Percentiles rank a stretch among this genome's conserved stretches.
phyloP scores from a whole-genome alignment of 2,797 vertebrate genomes.

The Myotis vivesi region DNA sequence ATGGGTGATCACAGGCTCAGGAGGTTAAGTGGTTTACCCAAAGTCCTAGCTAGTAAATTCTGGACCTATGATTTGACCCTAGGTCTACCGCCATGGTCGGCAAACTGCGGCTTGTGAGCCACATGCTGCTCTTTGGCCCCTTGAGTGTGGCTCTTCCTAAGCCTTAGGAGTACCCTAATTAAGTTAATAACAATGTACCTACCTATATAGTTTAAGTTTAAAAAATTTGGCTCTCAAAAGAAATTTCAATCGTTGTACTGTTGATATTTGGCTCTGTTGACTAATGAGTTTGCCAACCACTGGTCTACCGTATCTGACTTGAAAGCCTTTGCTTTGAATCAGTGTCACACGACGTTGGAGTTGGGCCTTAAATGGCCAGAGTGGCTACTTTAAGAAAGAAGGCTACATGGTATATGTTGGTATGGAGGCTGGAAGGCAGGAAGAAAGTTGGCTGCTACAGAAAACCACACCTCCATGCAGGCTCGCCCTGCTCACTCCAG shows the following conservation, averaged over 20 bases:
- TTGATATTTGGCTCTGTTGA: too few relatives aligned
- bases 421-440: background rate
- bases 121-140: too few relatives aligned
- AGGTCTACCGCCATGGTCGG: background rate
- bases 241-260: too few relatives aligned
- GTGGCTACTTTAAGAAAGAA: background rate
- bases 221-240: too few relatives aligned
- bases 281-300: too few relatives aligned
- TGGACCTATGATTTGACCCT: background rate
- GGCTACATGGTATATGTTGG: background rate
- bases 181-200: too few relatives aligned
- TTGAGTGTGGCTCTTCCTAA: too few relatives aligned
- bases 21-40: background rate
- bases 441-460: background rate
- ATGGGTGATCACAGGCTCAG: background rate
- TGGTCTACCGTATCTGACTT: background rate
- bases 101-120: too few relatives aligned
- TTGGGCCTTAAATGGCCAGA: background rate
- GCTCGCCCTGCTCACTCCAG: background rate
- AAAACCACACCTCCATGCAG: background rate
- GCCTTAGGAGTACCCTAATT: too few relatives aligned
- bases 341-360: background rate
- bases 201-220: too few relatives aligned
- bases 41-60: background rate
- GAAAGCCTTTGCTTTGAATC: slow-evolving; percentile 15